Evolutionary conservation across 2,113 vertebrate genomes (phyloP).

Genomic region (Lepidothrix coronata): DNA sequence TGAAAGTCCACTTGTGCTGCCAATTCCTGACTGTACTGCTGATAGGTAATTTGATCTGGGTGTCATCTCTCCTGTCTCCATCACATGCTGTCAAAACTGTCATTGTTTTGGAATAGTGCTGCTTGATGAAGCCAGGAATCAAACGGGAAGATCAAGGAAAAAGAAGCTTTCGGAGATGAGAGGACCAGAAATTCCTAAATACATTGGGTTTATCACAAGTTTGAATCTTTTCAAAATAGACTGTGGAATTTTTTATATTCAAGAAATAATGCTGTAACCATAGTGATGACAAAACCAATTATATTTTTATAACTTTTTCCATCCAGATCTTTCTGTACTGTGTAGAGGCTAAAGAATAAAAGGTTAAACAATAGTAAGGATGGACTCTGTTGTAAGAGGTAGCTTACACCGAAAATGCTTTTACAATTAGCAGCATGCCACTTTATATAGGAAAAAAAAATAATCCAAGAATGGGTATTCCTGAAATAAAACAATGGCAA

Average conservation of each 20-base stretch:
- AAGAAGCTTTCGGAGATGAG: neutral
- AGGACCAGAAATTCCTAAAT: neutral
- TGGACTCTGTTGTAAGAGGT: neutral
- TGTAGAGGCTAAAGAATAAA: neutral
- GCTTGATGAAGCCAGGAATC: neutral
- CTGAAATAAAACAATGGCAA: neutral
- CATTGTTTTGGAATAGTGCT: neutral
- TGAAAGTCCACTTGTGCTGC: neutral
- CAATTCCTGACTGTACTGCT: neutral
- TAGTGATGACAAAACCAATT: neutral
- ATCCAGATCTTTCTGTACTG: neutral
- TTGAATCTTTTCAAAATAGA: neutral
- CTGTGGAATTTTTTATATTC: neutral
- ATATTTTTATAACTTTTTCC: neutral
- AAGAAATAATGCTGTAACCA: neutral
- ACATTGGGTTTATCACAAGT: neutral
- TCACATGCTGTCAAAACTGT: neutral
- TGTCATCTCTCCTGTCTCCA: fast-evolving
- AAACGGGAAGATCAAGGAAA: neutral
- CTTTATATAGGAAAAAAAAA: neutral
- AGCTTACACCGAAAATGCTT: neutral
- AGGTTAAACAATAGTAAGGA: neutral
- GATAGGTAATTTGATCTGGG: neutral
- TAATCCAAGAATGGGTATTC: neutral
- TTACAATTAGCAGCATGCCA: neutral